These are phyloP conservation scores for Rhingia campestris DNA, from an alignment of 2,888 invertebrate genomes.

Conservation along the genomic window DNA sequence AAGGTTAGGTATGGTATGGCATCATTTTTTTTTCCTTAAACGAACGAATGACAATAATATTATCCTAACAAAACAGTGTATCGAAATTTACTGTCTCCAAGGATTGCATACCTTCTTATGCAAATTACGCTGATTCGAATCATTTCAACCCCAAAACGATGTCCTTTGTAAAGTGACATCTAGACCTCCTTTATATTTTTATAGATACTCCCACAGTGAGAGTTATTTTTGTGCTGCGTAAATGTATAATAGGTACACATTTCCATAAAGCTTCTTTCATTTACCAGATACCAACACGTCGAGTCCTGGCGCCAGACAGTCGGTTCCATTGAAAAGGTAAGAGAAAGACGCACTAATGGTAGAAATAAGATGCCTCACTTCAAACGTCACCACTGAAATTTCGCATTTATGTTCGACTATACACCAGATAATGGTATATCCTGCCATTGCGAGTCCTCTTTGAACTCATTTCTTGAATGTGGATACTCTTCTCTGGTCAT, in stretches of 20 bases:
- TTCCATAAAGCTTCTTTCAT: not conserved
- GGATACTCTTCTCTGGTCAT: conserved; percentile 7
- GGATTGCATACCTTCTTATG: too few relatives aligned
- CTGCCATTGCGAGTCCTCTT: not conserved
- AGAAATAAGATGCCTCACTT: conserved; percentile 1
- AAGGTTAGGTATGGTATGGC: too few relatives aligned
- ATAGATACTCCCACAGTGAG: not conserved
- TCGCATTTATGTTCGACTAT: not conserved
- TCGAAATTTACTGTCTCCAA: too few relatives aligned
- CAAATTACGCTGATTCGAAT: too few relatives aligned
- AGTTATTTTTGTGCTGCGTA: not conserved
- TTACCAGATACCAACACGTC: conserved; percentile 54
- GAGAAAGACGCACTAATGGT: conserved; percentile 13
- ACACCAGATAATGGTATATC: not conserved
- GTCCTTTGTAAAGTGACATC: not conserved
- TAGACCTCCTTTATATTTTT: not conserved
- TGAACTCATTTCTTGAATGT: not conserved
- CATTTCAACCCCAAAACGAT: not conserved
- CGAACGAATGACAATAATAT: too few relatives aligned
- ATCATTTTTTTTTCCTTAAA: too few relatives aligned
- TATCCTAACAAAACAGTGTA: too few relatives aligned
- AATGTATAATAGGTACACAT: not conserved
- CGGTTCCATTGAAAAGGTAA: conserved; percentile 49
- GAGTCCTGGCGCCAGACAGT: conserved; percentile 50
- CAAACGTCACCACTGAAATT: conserved; percentile 1